phyloP scores from a whole-genome alignment of 2,113 vertebrate species.

The Anoplopoma fimbria region DNA sequence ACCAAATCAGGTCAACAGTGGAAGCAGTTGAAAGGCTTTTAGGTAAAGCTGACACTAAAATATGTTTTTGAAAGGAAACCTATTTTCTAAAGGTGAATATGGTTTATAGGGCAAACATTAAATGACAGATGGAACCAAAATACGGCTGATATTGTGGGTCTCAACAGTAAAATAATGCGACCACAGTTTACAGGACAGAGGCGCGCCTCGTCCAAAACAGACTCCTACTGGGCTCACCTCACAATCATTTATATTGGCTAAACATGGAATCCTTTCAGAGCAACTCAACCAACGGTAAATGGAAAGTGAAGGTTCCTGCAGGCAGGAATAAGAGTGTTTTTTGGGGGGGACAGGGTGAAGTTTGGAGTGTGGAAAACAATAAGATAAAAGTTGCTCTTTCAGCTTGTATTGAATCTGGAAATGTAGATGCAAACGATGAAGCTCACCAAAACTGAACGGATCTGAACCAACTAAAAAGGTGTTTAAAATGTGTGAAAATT shows the following conservation, averaged over 20 bases:
- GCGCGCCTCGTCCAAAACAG: slow-evolving; percentile 34
- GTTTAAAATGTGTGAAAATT: neutral
- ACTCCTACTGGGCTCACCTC: slow-evolving; percentile 72
- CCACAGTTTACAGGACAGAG: slow-evolving; percentile 44
- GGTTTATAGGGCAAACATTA: no score
- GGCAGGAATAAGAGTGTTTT: slow-evolving; percentile 28
- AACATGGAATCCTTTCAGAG: slow-evolving; percentile 75
- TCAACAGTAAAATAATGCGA: slow-evolving; percentile 12
- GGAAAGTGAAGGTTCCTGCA: slow-evolving; percentile 68
- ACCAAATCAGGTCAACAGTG: slow-evolving; percentile 44
- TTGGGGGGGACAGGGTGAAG: neutral
- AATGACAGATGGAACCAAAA: no score
- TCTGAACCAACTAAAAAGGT: neutral
- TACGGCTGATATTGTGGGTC: no score
- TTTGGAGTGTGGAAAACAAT: slow-evolving; percentile 28
- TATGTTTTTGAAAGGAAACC: neutral
- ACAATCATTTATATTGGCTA: slow-evolving; percentile 69
- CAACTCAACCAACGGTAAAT: slow-evolving; percentile 72
- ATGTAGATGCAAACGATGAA: neutral
- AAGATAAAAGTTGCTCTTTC: neutral
- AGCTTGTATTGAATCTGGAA: neutral
- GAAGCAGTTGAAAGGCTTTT: neutral
- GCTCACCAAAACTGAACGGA: neutral
- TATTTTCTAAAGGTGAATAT: no score
- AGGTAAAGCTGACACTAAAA: neutral